phyloP scores from a whole-genome alignment of 2,797 vertebrate genomes.

The Eutrigla gurnardus region DNA sequence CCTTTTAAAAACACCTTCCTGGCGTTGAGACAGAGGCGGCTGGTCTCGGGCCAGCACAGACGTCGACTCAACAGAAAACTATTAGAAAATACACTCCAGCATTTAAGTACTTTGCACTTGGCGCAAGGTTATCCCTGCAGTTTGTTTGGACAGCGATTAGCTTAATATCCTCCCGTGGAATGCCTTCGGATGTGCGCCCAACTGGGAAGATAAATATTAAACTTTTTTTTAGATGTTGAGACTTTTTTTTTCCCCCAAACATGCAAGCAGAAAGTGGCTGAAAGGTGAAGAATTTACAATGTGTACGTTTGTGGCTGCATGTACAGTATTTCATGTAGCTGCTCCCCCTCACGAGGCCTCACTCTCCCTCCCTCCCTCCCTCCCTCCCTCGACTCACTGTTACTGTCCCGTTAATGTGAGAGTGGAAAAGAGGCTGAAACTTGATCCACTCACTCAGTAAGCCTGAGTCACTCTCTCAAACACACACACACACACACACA shows the following conservation, averaged over 20 bases:
- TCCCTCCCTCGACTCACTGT: constrained; percentile 16
- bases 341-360: constrained; percentile 66
- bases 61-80: constrained; percentile 37
- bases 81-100: constrained; percentile 37
- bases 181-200: constrained; percentile 8
- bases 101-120: constrained; percentile 51
- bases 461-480: constrained; percentile 29
- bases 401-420: constrained; percentile 69
- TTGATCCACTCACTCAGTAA: constrained; percentile 60
- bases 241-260: no score
- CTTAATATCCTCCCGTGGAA: constrained; percentile 46
- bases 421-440: constrained; percentile 74
- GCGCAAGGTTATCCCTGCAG: constrained; percentile 37
- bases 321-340: constrained; percentile 29
- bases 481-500: constrained; percentile 25
- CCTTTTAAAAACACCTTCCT: constrained; percentile 7
- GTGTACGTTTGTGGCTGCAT: constrained; percentile 31
- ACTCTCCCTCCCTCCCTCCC: constrained; percentile 22
- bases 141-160: constrained; percentile 60
- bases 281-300: constrained; percentile 39
- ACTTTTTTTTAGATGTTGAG: neutral
- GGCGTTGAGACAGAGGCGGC: constrained; percentile 5
- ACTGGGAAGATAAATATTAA: constrained; percentile 37
- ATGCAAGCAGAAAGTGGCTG: constrained; percentile 6
- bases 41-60: constrained; percentile 33